phyloP scores from a whole-genome alignment of 2,888 invertebrate species.

The Agrochola litura region DNA sequence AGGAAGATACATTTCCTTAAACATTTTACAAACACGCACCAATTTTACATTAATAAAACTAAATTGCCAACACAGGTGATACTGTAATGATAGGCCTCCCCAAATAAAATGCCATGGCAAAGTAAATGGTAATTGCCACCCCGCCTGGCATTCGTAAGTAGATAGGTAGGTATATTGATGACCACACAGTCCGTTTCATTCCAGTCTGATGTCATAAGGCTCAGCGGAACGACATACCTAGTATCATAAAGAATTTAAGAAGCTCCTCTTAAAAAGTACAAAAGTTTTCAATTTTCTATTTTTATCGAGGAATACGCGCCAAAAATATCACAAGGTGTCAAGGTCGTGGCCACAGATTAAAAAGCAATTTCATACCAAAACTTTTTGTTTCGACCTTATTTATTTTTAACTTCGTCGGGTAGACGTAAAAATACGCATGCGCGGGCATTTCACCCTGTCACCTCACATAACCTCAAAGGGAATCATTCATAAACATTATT shows the following conservation, averaged over 20 bases:
- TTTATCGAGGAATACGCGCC: conserved; percentile 24
- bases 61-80: not conserved
- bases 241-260: not conserved
- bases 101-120: conserved; percentile 11
- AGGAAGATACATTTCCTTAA: not conserved
- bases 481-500: conserved; percentile 57
- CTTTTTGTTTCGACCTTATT: conserved; percentile 37
- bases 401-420: conserved; percentile 35
- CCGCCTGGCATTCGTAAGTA: not conserved
- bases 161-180: conserved; percentile 2
- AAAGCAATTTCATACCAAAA: conserved; percentile 27
- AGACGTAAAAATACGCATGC: conserved; percentile 70
- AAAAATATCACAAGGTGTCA: conserved; percentile 20
- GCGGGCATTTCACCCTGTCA: conserved; percentile 63
- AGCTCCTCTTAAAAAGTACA: not conserved
- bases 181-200: not conserved
- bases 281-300: conserved; percentile 23
- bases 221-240: not conserved
- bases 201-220: conserved; percentile 18
- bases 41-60: not conserved
- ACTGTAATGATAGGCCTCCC: conserved; percentile 19
- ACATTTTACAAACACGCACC: not conserved
- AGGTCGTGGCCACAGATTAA: conserved; percentile 33
- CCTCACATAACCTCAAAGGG: conserved; percentile 72
- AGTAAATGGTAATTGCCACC: conserved; percentile 29